A percentile compares a stretch with the other conserved stretches of the same genome.
phyloP scores from a whole-genome alignment of 2,888 invertebrate genomes.

The Barypeithes pellucidus region DNA sequence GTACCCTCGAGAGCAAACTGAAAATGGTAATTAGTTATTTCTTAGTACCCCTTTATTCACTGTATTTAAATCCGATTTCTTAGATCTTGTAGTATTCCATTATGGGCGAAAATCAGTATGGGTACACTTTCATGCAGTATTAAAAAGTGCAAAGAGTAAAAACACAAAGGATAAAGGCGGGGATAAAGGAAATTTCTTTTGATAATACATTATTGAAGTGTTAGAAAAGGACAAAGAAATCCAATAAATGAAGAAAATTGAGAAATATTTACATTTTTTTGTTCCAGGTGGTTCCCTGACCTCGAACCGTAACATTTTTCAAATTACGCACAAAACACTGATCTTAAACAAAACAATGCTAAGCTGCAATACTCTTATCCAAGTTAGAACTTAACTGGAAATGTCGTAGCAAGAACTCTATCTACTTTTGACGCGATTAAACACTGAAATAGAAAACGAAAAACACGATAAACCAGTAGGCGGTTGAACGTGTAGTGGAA shows the following conservation, averaged over 20 bases:
- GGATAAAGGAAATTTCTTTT: not conserved
- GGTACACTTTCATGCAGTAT: too few species aligned
- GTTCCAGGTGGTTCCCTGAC: conserved; percentile 40
- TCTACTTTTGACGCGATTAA: conserved; percentile 11
- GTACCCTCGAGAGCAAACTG: too few species aligned
- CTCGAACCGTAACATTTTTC: conserved; percentile 40
- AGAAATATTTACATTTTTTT: conserved; percentile 41
- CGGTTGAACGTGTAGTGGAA: conserved; percentile 22
- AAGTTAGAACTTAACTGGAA: not conserved
- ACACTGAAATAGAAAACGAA: conserved; percentile 37
- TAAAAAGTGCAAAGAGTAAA: too few species aligned
- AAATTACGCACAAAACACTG: conserved; percentile 25
- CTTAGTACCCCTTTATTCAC: too few species aligned
- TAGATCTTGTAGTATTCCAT: too few species aligned
- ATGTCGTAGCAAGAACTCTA: conserved; percentile 7
- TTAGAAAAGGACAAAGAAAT: conserved; percentile 1
- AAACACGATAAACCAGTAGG: conserved; percentile 32
- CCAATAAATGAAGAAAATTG: not conserved
- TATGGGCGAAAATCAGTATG: too few species aligned
- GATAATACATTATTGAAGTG: not conserved
- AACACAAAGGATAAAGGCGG: too few species aligned
- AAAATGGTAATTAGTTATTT: too few species aligned
- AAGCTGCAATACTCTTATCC: not conserved
- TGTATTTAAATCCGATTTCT: too few species aligned
- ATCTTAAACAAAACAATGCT: conserved; percentile 8